Conservation (phyloP, 1,140 invertebrate species). For the Tribolium madens region DNA sequence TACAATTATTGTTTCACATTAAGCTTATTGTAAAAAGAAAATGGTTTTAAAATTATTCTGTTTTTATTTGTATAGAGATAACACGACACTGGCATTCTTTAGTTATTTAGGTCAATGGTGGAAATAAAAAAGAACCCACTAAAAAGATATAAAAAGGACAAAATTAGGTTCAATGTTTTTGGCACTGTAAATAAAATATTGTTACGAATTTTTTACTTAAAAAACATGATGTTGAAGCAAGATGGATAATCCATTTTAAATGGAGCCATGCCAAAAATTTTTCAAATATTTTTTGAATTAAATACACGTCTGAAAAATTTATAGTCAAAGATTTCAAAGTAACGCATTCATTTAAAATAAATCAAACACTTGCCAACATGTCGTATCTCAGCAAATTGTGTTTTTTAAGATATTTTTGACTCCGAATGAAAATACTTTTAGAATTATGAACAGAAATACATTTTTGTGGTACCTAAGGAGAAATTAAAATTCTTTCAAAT, state of each 20-base stretch:
- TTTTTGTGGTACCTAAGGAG: too few species aligned
- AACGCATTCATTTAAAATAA: conserved; percentile 6
- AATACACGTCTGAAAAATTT: conserved; percentile 13
- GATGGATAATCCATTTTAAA: conserved; percentile 3
- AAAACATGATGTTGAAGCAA: too few species aligned
- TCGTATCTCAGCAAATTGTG: not conserved
- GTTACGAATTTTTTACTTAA: too few species aligned
- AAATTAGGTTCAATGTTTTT: not conserved
- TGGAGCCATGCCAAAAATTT: conserved; percentile 3
- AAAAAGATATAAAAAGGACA: too few species aligned
- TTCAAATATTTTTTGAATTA: conserved; percentile 14
- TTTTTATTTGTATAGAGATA: not conserved
- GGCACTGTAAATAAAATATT: not conserved
- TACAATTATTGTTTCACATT: too few species aligned
- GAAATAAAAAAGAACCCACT: too few species aligned
- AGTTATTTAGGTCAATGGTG: conserved; percentile 18
- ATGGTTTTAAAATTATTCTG: not conserved
- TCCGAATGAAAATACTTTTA: not conserved
- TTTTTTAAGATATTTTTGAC: not conserved
- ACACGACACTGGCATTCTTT: not conserved
- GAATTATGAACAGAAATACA: conserved; percentile 2
- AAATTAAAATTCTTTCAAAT: not conserved
- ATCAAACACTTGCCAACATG: conserved; percentile 13
- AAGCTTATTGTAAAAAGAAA: not conserved
- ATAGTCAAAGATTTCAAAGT: not conserved